Conservation (phyloP, 2,888 invertebrate genomes). For the Zygothrica quintamaculata region DNA sequence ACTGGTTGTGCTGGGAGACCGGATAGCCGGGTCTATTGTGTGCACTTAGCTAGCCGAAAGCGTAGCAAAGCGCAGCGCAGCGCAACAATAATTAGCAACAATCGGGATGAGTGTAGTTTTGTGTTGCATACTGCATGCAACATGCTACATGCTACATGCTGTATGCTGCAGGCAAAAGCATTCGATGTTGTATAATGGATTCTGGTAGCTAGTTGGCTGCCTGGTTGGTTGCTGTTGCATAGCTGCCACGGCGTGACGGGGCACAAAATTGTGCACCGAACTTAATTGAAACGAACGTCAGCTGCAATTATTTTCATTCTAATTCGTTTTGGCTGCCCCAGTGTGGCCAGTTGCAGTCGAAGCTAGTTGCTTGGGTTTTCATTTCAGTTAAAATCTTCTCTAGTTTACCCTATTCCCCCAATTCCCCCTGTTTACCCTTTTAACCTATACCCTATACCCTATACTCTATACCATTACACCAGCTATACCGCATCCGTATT, state of each 20-base stretch:
- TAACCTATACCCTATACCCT: too few species aligned
- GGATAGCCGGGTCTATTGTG: slow-evolving; percentile 34
- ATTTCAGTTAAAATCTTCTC: slow-evolving; percentile 14
- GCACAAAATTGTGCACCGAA: slow-evolving; percentile 58
- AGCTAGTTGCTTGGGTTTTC: slow-evolving; percentile 1
- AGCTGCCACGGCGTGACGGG: slow-evolving; percentile 33
- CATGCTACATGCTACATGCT: background rate
- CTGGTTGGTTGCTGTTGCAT: too few species aligned
- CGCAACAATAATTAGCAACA: slow-evolving; percentile 67
- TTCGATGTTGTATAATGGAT: background rate
- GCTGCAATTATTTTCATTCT: slow-evolving; percentile 77
- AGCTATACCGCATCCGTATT: slow-evolving; percentile 7
- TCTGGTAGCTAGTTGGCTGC: slow-evolving; percentile 18
- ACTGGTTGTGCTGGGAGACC: background rate
- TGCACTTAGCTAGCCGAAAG: slow-evolving; percentile 56
- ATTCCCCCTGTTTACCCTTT: background rate
- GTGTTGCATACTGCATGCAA: background rate
- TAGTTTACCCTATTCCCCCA: background rate
- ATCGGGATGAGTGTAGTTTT: slow-evolving; percentile 21
- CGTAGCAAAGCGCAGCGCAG: too few species aligned
- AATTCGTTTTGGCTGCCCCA: slow-evolving; percentile 60
- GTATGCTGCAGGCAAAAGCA: background rate
- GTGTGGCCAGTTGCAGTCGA: slow-evolving; percentile 20
- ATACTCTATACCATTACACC: too few species aligned
- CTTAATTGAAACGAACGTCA: slow-evolving; percentile 73